Base-by-base conservation (phyloP, 64 coral and sea anemone species). In the Anthopleura sola region DNA sequence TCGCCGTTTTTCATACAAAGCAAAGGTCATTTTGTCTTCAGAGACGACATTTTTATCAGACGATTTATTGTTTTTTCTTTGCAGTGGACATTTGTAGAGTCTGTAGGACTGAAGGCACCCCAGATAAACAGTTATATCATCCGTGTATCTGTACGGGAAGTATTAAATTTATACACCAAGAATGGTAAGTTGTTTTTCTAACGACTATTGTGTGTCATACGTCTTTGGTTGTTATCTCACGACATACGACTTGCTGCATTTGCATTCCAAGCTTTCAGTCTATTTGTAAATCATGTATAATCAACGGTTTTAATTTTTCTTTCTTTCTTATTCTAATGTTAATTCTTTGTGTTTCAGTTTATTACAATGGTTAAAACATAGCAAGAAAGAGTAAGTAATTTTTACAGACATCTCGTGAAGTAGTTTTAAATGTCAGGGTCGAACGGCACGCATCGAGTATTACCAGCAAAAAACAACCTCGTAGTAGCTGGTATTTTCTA, bases 371-470 rank as follows among this genome's bases (percentile, higher is more conserved):
- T 86, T 98, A 28, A 98, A 98, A 39, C 95, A 98, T 79, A 98
- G 95, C 74, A 98, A 98, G 86, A 98, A 98, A 98, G 95, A 98
- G 95, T 98, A 91, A 98, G 95, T 93, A 56, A 50, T 34, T 15
- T 12, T 66, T 24, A 2, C 37, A 85, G 33, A 71, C 66, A 71
- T 33, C 9, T 71, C 14, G 24, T 26, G 21, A 53, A 53, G 6
- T 53, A 53, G 58, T 56, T 56, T 56, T 56, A 26, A 62, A 62
- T 62, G 58, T n/a, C 58, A n/a, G 20, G 23, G 58, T 5, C 5
- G 21, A 62, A 62, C 0, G 7, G 24, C 24, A n/a, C 24, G 24
- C 58, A 21, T n/a, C 58, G 23, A 56, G 54, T 21, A 56, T 19
- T 56, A 15, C 16, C 15, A 17, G 16, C 15, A 3, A 21, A 62